Conservation (phyloP, 1,140 invertebrate species). For the Lepidurus apus region DNA sequence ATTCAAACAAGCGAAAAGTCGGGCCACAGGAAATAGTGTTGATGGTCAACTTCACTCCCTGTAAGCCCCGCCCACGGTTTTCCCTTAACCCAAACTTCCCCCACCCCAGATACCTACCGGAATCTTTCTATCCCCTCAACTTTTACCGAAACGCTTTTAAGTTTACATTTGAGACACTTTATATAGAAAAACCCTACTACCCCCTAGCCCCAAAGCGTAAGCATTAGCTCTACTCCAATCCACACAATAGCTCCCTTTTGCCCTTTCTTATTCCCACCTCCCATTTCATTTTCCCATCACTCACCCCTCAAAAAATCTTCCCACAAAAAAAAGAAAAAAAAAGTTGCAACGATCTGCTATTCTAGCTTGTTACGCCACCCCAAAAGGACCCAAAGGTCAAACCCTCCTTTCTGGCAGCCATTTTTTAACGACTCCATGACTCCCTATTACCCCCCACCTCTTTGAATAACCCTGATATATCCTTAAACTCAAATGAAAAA, state of each 20-base stretch:
- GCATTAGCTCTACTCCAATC: neutral
- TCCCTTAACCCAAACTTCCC: neutral
- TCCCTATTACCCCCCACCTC: too few species aligned
- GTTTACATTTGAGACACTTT: neutral
- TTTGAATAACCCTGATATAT: too few species aligned
- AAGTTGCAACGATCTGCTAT: neutral
- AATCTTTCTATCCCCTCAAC: neutral
- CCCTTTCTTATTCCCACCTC: neutral
- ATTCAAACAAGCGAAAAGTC: neutral
- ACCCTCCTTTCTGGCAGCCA: neutral
- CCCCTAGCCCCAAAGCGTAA: neutral
- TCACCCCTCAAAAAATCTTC: neutral
- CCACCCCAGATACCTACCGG: neutral
- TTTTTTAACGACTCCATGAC: neutral
- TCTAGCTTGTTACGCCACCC: neutral
- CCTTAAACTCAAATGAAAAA: too few species aligned
- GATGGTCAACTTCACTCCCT: conserved; percentile 5
- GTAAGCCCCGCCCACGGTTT: neutral
- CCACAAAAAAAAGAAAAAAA: neutral
- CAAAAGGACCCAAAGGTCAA: neutral
- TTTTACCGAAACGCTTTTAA: neutral
- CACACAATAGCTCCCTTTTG: neutral
- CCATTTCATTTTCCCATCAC: conserved; percentile 1
- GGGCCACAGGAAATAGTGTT: neutral
- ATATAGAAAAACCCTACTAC: neutral